Percentiles rank a stretch among this genome's conserved stretches.
Conservation (phyloP, 2,113 vertebrate species). For the Heterocephalus glaber region DNA sequence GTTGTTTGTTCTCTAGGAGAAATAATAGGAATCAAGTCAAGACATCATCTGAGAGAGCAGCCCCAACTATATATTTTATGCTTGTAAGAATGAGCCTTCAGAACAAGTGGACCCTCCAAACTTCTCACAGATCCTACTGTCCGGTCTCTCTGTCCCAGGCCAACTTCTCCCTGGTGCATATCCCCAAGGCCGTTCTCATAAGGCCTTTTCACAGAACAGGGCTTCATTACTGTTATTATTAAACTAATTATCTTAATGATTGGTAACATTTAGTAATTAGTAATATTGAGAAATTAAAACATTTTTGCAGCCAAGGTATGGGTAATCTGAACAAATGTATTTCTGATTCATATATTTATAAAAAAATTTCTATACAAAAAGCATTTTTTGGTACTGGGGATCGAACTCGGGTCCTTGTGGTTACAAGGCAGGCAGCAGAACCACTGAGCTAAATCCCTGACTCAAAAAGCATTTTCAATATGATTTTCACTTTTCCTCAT, state of each 20-base stretch:
- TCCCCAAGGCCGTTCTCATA: neutral
- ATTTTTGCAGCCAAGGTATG: neutral
- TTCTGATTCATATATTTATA: neutral
- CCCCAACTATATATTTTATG: neutral
- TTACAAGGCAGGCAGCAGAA: no score
- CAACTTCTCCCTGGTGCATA: neutral
- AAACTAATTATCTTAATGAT: neutral
- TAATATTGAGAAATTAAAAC: conserved; percentile 15
- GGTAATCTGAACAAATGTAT: neutral
- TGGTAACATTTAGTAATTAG: neutral
- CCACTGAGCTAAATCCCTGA: no score
- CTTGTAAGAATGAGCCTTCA: neutral
- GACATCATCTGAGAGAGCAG: neutral
- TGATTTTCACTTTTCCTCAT: neutral
- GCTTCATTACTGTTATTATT: neutral
- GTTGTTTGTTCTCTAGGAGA: neutral
- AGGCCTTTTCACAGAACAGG: neutral
- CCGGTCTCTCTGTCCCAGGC: neutral
- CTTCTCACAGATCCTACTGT: neutral
- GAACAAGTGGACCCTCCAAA: neutral
- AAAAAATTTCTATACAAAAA: neutral
- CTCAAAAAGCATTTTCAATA: conserved; percentile 6
- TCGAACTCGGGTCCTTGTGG: no score
- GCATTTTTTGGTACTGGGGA: no score
- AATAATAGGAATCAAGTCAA: neutral